Conservation (phyloP, 2,888 invertebrate species). For the Acanthoscelides obtectus region DNA sequence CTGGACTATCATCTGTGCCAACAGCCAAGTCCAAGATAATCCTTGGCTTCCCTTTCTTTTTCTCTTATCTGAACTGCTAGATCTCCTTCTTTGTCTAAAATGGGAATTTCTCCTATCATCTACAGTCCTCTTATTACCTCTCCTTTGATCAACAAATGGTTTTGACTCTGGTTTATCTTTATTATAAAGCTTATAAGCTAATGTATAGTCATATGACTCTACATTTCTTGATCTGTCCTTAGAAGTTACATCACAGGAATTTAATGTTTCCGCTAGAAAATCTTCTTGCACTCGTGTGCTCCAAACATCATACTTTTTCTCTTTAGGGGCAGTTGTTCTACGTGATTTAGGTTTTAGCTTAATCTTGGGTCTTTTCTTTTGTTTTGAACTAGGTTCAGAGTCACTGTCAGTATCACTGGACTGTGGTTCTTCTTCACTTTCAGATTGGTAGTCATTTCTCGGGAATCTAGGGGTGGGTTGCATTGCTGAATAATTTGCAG, state of each 20-base stretch:
- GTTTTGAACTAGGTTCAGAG: constrained; percentile 49
- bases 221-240: constrained; percentile 63
- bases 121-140: constrained; percentile 55
- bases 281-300: constrained; percentile 68
- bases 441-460: constrained; percentile 38
- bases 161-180: constrained; percentile 10
- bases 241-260: constrained; percentile 70
- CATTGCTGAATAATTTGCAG: constrained; percentile 44
- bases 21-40: constrained; percentile 57
- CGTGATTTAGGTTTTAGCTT: constrained; percentile 45
- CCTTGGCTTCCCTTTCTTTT: constrained; percentile 54
- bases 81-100: constrained; percentile 51
- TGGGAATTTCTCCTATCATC: constrained; percentile 57
- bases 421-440: constrained; percentile 47
- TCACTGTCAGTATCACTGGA: constrained; percentile 59
- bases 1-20: constrained; percentile 50
- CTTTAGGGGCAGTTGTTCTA: constrained; percentile 45
- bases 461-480: constrained; percentile 32
- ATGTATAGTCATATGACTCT: constrained; percentile 72
- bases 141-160: constrained; percentile 16
- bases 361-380: constrained; percentile 48
- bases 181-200: constrained; percentile 48
- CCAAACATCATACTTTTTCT: constrained; percentile 78
- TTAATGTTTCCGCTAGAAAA: constrained; percentile 71
- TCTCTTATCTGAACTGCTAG: constrained; percentile 36